Evolutionary conservation across 2,797 vertebrate genomes (phyloP).

Genomic region (Intellagama lesueurii): DNA sequence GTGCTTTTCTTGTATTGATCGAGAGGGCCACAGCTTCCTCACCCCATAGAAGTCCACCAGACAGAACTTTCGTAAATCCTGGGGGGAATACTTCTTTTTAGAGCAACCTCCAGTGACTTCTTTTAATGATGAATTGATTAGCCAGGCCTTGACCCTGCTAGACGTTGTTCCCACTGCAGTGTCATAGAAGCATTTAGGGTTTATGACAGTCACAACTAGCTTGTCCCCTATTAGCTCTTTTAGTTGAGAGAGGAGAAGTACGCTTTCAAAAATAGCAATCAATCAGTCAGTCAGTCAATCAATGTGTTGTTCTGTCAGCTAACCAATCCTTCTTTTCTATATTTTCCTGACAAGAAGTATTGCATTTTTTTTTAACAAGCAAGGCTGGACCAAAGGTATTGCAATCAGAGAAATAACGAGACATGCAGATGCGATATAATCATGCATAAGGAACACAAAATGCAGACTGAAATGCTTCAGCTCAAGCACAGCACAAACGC

Average conservation of each 20-base stretch:
- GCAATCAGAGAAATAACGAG: conserved; percentile 1
- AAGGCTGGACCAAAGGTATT: neutral
- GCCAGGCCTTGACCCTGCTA: neutral
- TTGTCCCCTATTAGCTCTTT: neutral
- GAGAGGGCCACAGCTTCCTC: neutral
- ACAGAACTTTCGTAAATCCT: neutral
- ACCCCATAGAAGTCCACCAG: neutral
- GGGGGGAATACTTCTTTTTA: neutral
- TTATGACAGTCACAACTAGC: neutral
- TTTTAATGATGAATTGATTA: neutral
- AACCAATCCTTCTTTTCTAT: neutral
- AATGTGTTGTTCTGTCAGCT: neutral
- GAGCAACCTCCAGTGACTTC: neutral
- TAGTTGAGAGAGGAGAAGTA: neutral
- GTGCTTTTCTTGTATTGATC: neutral
- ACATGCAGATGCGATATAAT: conserved; percentile 7
- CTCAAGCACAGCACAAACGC: neutral
- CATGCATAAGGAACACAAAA: neutral
- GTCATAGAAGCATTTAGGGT: neutral
- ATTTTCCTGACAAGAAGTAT: neutral
- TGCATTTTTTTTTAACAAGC: neutral
- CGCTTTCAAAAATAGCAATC: neutral
- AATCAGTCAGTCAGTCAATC: neutral
- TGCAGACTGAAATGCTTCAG: neutral
- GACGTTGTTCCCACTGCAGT: neutral